A percentile compares a stretch with the other conserved stretches of the same genome.
These are phyloP conservation scores for Saxicola maurus DNA, from an alignment of 2,797 vertebrate species.

Conservation along the genomic window DNA sequence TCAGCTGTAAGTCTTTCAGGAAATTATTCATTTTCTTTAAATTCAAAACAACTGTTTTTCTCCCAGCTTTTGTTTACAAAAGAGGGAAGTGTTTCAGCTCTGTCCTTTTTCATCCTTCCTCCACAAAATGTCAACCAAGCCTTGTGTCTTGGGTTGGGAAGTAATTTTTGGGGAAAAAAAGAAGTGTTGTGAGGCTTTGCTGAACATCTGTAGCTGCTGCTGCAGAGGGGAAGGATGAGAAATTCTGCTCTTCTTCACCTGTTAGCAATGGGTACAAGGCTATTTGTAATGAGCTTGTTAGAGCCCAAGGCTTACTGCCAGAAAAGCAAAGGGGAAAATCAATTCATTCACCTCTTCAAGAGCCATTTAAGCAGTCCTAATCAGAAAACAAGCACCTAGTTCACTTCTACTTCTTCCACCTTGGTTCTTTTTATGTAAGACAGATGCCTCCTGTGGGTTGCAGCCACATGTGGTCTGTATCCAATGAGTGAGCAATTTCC, in stretches of 20 bases:
- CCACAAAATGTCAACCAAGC: neutral
- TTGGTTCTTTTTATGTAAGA: neutral
- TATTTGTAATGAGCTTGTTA: neutral
- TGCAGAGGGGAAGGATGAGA: neutral
- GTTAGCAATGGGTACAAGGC: neutral
- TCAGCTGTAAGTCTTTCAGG: neutral
- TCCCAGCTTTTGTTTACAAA: neutral
- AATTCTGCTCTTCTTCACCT: neutral
- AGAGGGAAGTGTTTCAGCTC: slow-evolving; percentile 6
- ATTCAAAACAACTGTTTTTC: slow-evolving; percentile 44
- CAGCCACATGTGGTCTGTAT: neutral
- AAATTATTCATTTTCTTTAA: slow-evolving; percentile 12
- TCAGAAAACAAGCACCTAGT: neutral
- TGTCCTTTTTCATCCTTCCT: neutral
- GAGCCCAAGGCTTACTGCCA: neutral
- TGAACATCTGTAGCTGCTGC: neutral
- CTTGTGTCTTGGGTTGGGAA: neutral
- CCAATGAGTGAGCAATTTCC: neutral
- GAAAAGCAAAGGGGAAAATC: neutral
- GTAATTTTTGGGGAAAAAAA: rapidly evolving
- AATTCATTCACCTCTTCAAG: neutral
- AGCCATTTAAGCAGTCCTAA: neutral
- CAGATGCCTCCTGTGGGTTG: neutral
- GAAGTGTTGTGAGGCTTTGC: neutral
- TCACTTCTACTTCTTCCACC: neutral